Conservation (phyloP, 2,113 vertebrate genomes). For the Malurus melanocephalus region DNA sequence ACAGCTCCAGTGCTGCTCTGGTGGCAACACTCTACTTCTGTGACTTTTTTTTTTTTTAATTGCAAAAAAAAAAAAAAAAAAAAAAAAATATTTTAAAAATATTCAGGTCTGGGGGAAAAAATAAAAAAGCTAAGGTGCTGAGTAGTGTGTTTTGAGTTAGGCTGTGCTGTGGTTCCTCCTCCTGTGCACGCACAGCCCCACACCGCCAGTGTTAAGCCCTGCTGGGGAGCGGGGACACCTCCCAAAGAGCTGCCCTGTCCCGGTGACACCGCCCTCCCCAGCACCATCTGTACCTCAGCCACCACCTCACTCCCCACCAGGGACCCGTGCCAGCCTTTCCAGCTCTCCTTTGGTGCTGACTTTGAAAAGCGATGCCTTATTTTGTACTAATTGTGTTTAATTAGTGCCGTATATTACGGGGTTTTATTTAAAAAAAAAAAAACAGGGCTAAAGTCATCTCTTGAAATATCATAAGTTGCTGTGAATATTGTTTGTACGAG, state of each 20-base stretch:
- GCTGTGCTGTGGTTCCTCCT: constrained; percentile 41
- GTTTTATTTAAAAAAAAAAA: constrained; percentile 53
- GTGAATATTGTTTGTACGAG: constrained; percentile 67
- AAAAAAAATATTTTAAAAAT: background rate
- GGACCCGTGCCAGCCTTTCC: constrained; percentile 54
- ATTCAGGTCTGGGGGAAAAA: background rate
- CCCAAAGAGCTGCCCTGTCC: constrained; percentile 60
- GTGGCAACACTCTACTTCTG: background rate
- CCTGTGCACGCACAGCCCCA: constrained; percentile 15
- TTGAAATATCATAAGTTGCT: constrained; percentile 60
- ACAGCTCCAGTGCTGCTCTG: background rate
- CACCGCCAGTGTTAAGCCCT: background rate
- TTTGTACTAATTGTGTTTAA: constrained; percentile 74
- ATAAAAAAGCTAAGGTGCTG: background rate
- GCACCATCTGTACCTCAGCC: constrained; percentile 24
- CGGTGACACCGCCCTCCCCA: background rate
- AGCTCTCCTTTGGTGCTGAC: constrained; percentile 84
- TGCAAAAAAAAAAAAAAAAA: background rate
- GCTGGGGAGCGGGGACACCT: constrained; percentile 49
- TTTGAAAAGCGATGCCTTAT: constrained; percentile 90
- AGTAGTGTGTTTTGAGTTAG: background rate
- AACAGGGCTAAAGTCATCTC: constrained; percentile 80
- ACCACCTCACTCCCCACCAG: background rate
- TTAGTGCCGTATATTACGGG: constrained; percentile 68
- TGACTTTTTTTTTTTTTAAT: constrained; percentile 18